Percentiles rank a stretch among this genome's conserved stretches.
Conservation (phyloP, 2,888 invertebrate species). For the Euzetes globulus region DNA sequence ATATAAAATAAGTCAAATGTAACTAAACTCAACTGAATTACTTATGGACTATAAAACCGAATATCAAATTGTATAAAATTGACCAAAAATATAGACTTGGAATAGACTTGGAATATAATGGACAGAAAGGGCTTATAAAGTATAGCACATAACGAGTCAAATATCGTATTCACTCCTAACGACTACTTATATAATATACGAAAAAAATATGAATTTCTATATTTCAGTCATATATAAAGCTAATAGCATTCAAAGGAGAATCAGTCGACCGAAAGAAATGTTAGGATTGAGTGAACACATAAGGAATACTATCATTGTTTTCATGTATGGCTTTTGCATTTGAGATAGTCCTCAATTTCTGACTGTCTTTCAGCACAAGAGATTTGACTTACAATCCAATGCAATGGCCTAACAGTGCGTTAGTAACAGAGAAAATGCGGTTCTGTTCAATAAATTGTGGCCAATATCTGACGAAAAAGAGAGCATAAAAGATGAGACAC, state of each 20-base stretch:
- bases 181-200: not conserved
- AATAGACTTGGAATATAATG: not conserved
- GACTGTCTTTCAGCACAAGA: not conserved
- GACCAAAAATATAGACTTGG: not conserved
- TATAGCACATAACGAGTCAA: too few relatives aligned
- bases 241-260: not conserved
- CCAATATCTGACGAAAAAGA: not conserved
- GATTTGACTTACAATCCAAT: not conserved
- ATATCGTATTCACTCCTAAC: not conserved
- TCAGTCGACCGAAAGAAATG: not conserved
- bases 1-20: not conserved
- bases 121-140: not conserved
- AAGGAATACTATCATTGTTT: not conserved
- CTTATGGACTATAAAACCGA: not conserved
- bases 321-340: slow-evolving; percentile 4
- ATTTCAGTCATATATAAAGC: not conserved
- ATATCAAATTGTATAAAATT: not conserved
- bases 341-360: not conserved
- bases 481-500: too few relatives aligned
- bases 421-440: not conserved
- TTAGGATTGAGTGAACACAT: slow-evolving; percentile 4
- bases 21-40: slow-evolving; percentile 1
- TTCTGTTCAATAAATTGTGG: not conserved
- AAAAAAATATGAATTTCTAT: not conserved
- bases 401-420: not conserved